A percentile compares a stretch with the other conserved stretches of the same genome.
Conservation (phyloP, 2,888 invertebrate genomes). For the Pterostichus niger region DNA sequence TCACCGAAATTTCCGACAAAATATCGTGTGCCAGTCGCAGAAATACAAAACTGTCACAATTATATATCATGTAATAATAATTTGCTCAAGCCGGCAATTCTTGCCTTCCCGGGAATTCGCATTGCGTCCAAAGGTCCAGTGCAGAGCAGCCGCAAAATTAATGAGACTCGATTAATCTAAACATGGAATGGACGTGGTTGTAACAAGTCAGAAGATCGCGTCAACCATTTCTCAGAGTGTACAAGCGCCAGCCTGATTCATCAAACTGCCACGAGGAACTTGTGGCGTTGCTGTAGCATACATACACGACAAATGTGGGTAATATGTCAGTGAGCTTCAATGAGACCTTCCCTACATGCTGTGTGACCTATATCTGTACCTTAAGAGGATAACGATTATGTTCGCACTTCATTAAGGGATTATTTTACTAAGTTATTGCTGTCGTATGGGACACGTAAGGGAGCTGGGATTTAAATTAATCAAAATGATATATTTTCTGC, state of each 20-base stretch:
- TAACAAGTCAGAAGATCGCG: conserved; percentile 52
- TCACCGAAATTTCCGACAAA: background rate
- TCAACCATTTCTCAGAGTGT: conserved; percentile 54
- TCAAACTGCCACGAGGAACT: conserved; percentile 48
- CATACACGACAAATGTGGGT: conserved; percentile 41
- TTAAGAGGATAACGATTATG: conserved; percentile 39
- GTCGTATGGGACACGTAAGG: background rate
- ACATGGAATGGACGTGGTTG: conserved; percentile 50
- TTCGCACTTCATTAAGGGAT: conserved; percentile 19
- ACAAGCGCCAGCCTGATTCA: conserved; percentile 33
- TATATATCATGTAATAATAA: conserved; percentile 21
- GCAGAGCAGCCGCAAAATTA: conserved; percentile 31
- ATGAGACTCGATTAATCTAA: conserved; percentile 39
- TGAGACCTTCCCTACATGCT: conserved; percentile 17
- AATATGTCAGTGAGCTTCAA: conserved; percentile 35
- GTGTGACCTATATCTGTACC: conserved; percentile 3
- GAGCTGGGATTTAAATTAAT: conserved; percentile 1
- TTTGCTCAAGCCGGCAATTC: conserved; percentile 8
- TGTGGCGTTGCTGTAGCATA: conserved; percentile 44
- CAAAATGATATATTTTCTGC: background rate
- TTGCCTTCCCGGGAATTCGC: background rate
- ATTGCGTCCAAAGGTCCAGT: background rate
- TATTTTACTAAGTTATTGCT: conserved; percentile 5
- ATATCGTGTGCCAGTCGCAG: background rate
- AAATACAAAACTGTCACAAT: conserved; percentile 10